These are phyloP conservation scores for Cryptocheilus praepositus DNA, from an alignment of 2,888 invertebrate species.

Conservation along the genomic window DNA sequence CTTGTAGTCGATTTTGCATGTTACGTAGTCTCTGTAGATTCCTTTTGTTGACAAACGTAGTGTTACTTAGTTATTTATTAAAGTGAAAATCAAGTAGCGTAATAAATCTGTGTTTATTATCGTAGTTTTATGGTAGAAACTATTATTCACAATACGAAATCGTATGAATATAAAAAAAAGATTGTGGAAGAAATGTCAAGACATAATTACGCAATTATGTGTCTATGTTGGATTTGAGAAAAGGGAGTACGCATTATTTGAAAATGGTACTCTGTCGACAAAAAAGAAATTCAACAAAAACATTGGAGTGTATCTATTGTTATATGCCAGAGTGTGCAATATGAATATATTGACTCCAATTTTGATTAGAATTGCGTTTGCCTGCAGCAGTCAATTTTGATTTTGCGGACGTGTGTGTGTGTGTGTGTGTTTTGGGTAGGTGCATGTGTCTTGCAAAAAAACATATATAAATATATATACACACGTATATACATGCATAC, in stretches of 20 bases:
- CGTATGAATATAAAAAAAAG: no score
- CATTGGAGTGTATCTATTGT: background rate
- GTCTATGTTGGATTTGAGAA: conserved; percentile 1
- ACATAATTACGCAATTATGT: conserved; percentile 24
- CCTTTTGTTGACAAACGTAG: conserved; percentile 47
- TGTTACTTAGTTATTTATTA: conserved; percentile 53
- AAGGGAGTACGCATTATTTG: conserved; percentile 1
- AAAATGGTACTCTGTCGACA: background rate
- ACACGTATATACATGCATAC: background rate
- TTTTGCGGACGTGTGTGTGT: conserved; percentile 51
- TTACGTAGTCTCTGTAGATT: conserved; percentile 37
- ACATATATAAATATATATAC: conserved; percentile 8
- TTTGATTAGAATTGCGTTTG: conserved; percentile 45
- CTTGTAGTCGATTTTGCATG: conserved; percentile 56
- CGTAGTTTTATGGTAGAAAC: conserved; percentile 15
- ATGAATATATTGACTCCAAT: background rate
- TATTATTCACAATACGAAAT: conserved; percentile 9
- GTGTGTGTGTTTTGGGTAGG: conserved; percentile 46
- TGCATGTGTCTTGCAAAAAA: conserved; percentile 50
- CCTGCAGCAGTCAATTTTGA: conserved; percentile 41
- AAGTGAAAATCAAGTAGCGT: conserved; percentile 34
- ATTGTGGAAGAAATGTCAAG: conserved; percentile 3
- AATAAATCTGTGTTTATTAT: conserved; percentile 8
- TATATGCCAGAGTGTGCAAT: no score
- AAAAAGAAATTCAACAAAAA: background rate